A percentile compares a stretch with the other conserved stretches of the same genome.
These are phyloP conservation scores for Spilarctia lutea DNA, from an alignment of 2,888 invertebrate genomes.

Conservation along the genomic window DNA sequence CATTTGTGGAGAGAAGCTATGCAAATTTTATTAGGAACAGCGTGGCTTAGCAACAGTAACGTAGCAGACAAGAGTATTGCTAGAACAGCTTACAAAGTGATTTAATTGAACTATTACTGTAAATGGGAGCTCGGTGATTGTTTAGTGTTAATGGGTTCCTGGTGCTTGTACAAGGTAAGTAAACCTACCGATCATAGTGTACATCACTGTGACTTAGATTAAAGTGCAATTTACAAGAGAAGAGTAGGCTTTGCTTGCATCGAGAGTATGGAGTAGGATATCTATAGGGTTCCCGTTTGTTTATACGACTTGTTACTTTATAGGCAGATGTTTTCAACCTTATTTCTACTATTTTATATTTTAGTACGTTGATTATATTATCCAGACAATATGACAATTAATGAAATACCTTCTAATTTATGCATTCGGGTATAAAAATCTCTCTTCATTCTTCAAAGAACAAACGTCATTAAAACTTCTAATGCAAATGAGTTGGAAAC, in stretches of 20 bases:
- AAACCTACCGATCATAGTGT: slow-evolving; percentile 10
- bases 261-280: no score
- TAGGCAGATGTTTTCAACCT: neutral
- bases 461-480: slow-evolving; percentile 2
- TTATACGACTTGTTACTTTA: no score
- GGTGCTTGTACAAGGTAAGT: slow-evolving; percentile 16
- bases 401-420: neutral
- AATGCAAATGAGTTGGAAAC: slow-evolving; percentile 10
- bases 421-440: neutral
- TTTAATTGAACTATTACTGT: slow-evolving; percentile 19
- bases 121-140: slow-evolving; percentile 23
- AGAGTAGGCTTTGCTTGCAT: neutral
- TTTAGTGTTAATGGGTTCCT: slow-evolving; percentile 19
- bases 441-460: neutral
- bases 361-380: neutral
- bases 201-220: slow-evolving; percentile 16
- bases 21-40: slow-evolving; percentile 54
- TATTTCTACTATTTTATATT: neutral
- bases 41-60: slow-evolving; percentile 32
- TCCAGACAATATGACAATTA: neutral
- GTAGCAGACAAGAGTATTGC: slow-evolving; percentile 26
- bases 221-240: slow-evolving; percentile 10
- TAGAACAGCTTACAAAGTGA: slow-evolving; percentile 22
- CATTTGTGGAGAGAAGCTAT: slow-evolving; percentile 43
- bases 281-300: slow-evolving; percentile 8